phyloP scores from a whole-genome alignment of 2,113 vertebrate genomes.

The Pteruthius melanotis region DNA sequence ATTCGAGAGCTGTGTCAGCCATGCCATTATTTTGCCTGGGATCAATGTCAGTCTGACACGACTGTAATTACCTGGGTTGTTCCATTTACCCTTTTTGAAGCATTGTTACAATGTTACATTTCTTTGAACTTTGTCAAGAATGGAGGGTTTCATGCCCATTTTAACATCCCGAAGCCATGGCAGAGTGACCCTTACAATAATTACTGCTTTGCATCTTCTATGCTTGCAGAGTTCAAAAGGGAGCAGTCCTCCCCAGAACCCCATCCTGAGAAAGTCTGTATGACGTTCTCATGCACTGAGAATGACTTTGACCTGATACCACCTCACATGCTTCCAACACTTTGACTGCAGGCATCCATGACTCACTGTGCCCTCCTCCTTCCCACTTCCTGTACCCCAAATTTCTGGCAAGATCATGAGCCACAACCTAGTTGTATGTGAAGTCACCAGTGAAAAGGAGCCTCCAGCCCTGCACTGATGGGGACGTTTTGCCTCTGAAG shows the following conservation, averaged over 20 bases:
- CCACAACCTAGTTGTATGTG: background rate
- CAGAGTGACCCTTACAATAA: background rate
- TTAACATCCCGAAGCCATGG: background rate
- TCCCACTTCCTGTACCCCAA: background rate
- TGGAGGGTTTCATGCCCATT: background rate
- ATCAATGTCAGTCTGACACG: conserved; percentile 57
- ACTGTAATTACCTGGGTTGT: conserved; percentile 46
- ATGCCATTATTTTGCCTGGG: conserved; percentile 46
- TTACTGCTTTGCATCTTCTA: background rate
- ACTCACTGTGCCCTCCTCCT: rapidly evolving
- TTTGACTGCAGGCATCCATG: background rate
- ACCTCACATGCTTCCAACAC: background rate
- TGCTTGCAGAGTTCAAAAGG: background rate
- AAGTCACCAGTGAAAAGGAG: background rate
- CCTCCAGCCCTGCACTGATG: background rate
- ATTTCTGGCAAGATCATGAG: background rate
- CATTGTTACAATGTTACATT: background rate
- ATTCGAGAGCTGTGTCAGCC: conserved; percentile 1
- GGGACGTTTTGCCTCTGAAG: background rate
- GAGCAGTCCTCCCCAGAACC: background rate
- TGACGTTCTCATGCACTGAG: background rate
- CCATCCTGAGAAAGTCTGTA: background rate
- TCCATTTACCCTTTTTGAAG: conserved; percentile 43
- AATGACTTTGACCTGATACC: background rate
- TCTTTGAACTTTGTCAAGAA: background rate